Evolutionary conservation across 2,797 vertebrate species (phyloP), one percentile per base, ranked within the genome.

Genomic region (Pampus argenteus): DNA sequence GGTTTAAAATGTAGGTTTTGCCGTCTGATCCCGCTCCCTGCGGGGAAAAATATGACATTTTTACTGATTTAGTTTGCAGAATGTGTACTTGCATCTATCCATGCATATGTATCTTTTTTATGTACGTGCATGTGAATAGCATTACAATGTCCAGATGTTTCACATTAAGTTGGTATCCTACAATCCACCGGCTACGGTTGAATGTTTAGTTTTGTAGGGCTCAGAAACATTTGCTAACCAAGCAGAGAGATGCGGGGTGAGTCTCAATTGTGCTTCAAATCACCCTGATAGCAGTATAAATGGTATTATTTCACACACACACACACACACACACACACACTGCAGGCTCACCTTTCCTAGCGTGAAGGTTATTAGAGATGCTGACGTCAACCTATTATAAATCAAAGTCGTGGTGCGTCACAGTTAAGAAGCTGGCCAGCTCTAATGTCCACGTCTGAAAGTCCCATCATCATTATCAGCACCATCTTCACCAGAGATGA

Each of bases 401-500:
- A 87, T 85, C 68, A 69, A 57, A 76, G 75, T 82, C 72, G 55
- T 74, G 47, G 57, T 76, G 80, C 71, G 66, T 85, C 83, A 88
- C 80, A 71, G 65, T 10, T 13, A 40, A 82, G 78, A 48, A 57
- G 62, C 9, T 1, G 60, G 75, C 54, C 76, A 81, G 76, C 83
- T 76, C 51, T 63, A 73, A 79, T 74, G 63, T 81, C 74, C 81
- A 84, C 31, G 75, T 85, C 90, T 92, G 88, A 85, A 88, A 87
- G 86, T 67, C 71, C 72, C 84, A 91, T 90, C 86, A 88, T 87
- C 84, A 86, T 84, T 60, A 84, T 75, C 44, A 76, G 84, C 85
- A 74, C 80, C 70, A 54, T 87, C 70, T 47, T 79, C 59, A 80
- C 15, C 59, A 65, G 45, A 71, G 63, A 40, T 59, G 50, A 51